Evolutionary conservation across 2,888 invertebrate species (phyloP).

Genomic region (Polymixis flavicincta): DNA sequence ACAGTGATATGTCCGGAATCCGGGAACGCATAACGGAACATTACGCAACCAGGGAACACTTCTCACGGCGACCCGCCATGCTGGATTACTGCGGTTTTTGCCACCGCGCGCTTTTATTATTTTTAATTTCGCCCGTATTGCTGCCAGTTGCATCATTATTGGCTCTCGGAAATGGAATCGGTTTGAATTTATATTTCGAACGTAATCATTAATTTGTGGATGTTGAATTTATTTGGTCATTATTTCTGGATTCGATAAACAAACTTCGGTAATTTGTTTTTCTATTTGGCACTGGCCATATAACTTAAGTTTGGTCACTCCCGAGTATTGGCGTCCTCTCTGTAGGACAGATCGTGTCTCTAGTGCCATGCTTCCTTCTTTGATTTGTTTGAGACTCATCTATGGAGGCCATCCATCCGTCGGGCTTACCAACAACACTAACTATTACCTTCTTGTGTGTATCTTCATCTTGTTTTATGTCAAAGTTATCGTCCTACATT

Average conservation of each 20-base stretch:
- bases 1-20: slow-evolving; percentile 67
- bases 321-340: background rate
- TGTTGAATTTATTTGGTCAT: slow-evolving; percentile 42
- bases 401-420: background rate
- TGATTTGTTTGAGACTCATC: background rate
- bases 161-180: slow-evolving; percentile 40
- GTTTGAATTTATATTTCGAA: slow-evolving; percentile 55
- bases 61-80: slow-evolving; percentile 57
- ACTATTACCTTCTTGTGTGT: background rate
- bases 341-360: background rate
- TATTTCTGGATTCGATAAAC: slow-evolving; percentile 22
- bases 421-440: background rate
- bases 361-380: background rate
- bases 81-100: slow-evolving; percentile 62
- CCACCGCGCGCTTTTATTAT: slow-evolving; percentile 46
- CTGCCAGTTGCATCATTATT: slow-evolving; percentile 51
- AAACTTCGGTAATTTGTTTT: slow-evolving; percentile 1
- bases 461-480: background rate
- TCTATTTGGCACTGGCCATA: slow-evolving; percentile 8
- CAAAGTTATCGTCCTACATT: background rate
- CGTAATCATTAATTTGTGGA: slow-evolving; percentile 35
- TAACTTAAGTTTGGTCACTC: no score
- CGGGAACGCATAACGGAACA: slow-evolving; percentile 63
- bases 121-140: slow-evolving; percentile 54
- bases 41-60: slow-evolving; percentile 47